Percentiles rank a stretch among this genome's conserved stretches.
Evolutionary conservation across 2,797 vertebrate genomes (phyloP).

Genomic region (Hyperoplus lanceolatus): DNA sequence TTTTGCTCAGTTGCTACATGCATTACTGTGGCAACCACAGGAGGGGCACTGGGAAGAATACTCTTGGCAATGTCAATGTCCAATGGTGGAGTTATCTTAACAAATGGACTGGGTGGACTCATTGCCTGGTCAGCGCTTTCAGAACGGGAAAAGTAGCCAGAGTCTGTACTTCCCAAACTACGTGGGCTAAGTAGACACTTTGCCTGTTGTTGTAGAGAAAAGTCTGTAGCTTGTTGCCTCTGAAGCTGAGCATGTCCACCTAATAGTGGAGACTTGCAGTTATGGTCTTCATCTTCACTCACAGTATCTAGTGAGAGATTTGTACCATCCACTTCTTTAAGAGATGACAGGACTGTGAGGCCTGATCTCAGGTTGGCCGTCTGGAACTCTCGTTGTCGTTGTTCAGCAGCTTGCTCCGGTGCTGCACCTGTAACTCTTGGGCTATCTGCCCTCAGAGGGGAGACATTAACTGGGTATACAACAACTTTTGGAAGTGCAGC

Average conservation of each 20-base stretch:
- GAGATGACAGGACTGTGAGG: slow-evolving; percentile 81
- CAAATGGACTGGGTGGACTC: slow-evolving; percentile 94
- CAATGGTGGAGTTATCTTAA: slow-evolving; percentile 87
- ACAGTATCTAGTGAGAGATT: slow-evolving; percentile 82
- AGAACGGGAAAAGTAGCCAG: slow-evolving; percentile 97
- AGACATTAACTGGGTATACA: slow-evolving; percentile 93
- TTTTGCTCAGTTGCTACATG: slow-evolving; percentile 88
- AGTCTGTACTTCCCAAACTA: slow-evolving; percentile 97
- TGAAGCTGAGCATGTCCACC: slow-evolving; percentile 92
- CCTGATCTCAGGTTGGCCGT: slow-evolving; percentile 80
- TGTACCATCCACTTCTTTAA: slow-evolving; percentile 88
- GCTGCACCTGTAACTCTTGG: slow-evolving; percentile 88
- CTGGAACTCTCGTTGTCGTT: slow-evolving; percentile 91
- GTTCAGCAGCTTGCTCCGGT: slow-evolving; percentile 87
- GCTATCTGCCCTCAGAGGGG: slow-evolving; percentile 91
- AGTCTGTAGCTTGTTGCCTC: slow-evolving; percentile 97
- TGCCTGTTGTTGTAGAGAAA: slow-evolving; percentile 93
- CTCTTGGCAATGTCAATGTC: slow-evolving; percentile 91
- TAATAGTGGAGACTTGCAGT: slow-evolving; percentile 84
- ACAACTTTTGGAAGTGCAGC: slow-evolving; percentile 95
- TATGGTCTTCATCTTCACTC: slow-evolving; percentile 88
- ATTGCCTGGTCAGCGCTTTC: slow-evolving; percentile 97
- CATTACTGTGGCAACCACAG: slow-evolving; percentile 84
- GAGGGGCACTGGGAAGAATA: slow-evolving; percentile 72
- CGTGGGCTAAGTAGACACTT: slow-evolving; percentile 95